Conservation (phyloP, 2,797 vertebrate species). For the Chiroxiphia lanceolata region DNA sequence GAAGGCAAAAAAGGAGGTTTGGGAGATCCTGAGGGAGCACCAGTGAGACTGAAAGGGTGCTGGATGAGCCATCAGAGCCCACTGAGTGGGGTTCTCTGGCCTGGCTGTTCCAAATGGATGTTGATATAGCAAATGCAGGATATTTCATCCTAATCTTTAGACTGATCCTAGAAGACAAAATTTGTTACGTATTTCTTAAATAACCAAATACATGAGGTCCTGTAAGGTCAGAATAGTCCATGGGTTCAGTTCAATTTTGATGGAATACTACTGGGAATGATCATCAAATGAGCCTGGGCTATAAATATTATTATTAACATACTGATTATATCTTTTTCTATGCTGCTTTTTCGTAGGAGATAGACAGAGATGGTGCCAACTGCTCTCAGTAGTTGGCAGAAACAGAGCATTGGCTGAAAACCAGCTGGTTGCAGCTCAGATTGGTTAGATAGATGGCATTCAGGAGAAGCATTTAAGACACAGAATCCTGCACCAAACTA, state of each 20-base stretch:
- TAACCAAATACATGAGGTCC: neutral
- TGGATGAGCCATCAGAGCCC: neutral
- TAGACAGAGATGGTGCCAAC: constrained; percentile 47
- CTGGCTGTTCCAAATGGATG: neutral
- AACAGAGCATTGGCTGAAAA: constrained; percentile 35
- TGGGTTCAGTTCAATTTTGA: neutral
- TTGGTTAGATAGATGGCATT: constrained; percentile 1
- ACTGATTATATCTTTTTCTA: constrained; percentile 5
- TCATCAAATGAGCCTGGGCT: constrained; percentile 2
- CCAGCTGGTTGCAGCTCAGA: constrained; percentile 7
- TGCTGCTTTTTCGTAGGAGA: neutral
- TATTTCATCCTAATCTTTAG: neutral
- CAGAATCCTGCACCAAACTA: neutral
- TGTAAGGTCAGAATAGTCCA: neutral
- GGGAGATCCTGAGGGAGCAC: neutral
- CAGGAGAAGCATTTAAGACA: neutral
- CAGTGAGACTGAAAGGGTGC: neutral
- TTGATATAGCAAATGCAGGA: neutral
- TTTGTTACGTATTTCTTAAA: neutral
- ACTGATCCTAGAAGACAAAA: neutral
- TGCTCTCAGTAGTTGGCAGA: constrained; percentile 34
- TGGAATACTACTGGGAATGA: constrained; percentile 32
- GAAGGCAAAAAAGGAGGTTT: neutral
- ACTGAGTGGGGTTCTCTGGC: neutral
- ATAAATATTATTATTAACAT: constrained; percentile 52